Evolutionary conservation across 2,797 vertebrate species (phyloP).

Genomic region (Galagoides demidoff): DNA sequence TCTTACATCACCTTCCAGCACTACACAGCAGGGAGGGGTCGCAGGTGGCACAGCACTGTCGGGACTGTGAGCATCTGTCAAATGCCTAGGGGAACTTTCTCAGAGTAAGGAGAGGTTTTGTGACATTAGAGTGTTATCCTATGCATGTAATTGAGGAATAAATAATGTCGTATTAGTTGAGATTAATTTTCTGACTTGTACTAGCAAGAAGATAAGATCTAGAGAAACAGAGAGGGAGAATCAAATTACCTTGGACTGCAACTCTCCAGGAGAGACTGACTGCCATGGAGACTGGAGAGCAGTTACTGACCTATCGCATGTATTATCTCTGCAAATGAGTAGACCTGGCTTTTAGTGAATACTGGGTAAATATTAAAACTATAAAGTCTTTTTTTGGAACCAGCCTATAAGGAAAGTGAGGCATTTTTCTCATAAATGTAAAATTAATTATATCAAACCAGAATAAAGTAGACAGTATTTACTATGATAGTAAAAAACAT

Average conservation of each 20-base stretch:
- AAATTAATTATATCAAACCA: neutral
- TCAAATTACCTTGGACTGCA: neutral
- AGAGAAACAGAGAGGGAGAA: neutral
- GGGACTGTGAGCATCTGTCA: neutral
- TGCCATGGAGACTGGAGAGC: neutral
- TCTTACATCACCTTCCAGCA: too few relatives aligned
- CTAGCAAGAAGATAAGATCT: neutral
- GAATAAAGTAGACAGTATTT: neutral
- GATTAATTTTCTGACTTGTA: neutral
- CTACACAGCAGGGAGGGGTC: rapidly evolving
- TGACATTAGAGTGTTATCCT: neutral
- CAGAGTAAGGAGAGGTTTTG: neutral
- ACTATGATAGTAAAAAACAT: neutral
- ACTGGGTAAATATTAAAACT: neutral
- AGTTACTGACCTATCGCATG: neutral
- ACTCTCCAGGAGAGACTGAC: neutral
- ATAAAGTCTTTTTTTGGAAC: neutral
- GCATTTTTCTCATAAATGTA: neutral
- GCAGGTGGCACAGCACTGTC: neutral
- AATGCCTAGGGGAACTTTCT: neutral
- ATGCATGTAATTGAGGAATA: neutral
- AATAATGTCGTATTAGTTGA: neutral
- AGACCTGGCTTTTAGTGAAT: neutral
- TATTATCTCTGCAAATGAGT: neutral
- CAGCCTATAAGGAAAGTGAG: neutral